Evolutionary conservation across 2,888 invertebrate species (phyloP).

Genomic region (Abscondita cerata): DNA sequence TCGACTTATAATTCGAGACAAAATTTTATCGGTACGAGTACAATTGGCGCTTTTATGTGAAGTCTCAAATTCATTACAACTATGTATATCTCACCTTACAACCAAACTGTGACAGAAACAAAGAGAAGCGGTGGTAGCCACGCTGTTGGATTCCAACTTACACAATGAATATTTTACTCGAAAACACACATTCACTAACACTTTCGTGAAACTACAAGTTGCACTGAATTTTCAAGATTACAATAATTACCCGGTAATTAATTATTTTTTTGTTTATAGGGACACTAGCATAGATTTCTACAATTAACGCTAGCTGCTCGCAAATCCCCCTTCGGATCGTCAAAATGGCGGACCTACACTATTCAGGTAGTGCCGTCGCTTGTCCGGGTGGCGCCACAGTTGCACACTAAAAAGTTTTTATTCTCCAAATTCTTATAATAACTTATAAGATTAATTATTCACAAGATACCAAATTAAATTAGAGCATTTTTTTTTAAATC

Average conservation of each 20-base stretch:
- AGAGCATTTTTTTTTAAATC: not conserved
- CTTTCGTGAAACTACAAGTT: slow-evolving; percentile 46
- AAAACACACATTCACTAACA: slow-evolving; percentile 55
- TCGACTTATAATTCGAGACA: too few species aligned
- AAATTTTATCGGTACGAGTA: not conserved
- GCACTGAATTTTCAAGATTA: slow-evolving; percentile 44
- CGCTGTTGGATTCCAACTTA: slow-evolving; percentile 57
- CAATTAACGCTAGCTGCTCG: slow-evolving; percentile 56
- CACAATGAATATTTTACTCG: slow-evolving; percentile 51
- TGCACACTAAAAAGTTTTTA: slow-evolving; percentile 28
- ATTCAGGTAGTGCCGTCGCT: slow-evolving; percentile 50
- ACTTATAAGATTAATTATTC: too few species aligned
- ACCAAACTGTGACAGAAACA: slow-evolving; percentile 57
- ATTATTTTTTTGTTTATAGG: slow-evolving; percentile 51
- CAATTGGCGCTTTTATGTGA: too few species aligned
- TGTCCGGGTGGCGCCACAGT: slow-evolving; percentile 44
- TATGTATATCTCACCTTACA: slow-evolving; percentile 54
- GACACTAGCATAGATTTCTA: slow-evolving; percentile 56
- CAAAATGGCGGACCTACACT: slow-evolving; percentile 59
- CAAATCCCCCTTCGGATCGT: slow-evolving; percentile 58
- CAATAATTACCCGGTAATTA: slow-evolving; percentile 48
- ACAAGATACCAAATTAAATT: too few species aligned
- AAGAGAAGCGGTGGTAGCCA: slow-evolving; percentile 60
- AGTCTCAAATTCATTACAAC: too few species aligned
- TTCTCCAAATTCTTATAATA: slow-evolving; percentile 11